These are phyloP conservation scores for Xerus inauris DNA, from an alignment of 2,113 vertebrate genomes.

Conservation along the genomic window DNA sequence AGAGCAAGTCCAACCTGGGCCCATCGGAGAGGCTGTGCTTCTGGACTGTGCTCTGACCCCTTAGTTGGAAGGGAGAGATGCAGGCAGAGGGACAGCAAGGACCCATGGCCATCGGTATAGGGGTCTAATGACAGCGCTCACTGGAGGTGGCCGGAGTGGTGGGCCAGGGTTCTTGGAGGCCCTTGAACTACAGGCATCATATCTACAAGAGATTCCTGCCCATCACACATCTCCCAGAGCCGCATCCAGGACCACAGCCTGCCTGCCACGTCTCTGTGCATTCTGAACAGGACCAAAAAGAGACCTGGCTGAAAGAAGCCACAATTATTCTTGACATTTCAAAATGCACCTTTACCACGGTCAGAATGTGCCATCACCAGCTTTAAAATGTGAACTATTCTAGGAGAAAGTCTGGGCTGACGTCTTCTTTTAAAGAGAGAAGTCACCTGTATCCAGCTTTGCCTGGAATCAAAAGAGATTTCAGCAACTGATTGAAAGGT, in stretches of 20 bases:
- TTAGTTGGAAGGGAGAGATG: background rate
- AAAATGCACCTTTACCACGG: background rate
- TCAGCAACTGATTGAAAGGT: conserved; percentile 6
- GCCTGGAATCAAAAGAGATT: background rate
- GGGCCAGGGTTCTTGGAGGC: background rate
- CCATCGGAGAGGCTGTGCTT: background rate
- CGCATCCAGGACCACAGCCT: background rate
- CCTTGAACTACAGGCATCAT: background rate
- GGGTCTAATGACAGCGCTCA: background rate
- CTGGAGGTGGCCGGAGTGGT: background rate
- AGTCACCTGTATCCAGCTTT: background rate
- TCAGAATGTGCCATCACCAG: conserved; percentile 9
- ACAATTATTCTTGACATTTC: conserved; percentile 63
- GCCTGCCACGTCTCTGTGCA: background rate
- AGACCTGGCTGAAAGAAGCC: background rate
- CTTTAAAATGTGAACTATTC: conserved; percentile 10
- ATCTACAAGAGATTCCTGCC: background rate
- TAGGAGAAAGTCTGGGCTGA: background rate
- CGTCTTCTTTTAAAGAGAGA: background rate
- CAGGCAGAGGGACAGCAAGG: background rate
- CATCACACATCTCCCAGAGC: background rate
- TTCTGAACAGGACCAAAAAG: conserved; percentile 31
- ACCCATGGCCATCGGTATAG: background rate
- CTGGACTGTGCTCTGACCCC: background rate
- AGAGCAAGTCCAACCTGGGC: background rate